These are phyloP conservation scores for Tetramorium simillimum DNA, from an alignment of 1,140 invertebrate genomes.

Conservation along the genomic window DNA sequence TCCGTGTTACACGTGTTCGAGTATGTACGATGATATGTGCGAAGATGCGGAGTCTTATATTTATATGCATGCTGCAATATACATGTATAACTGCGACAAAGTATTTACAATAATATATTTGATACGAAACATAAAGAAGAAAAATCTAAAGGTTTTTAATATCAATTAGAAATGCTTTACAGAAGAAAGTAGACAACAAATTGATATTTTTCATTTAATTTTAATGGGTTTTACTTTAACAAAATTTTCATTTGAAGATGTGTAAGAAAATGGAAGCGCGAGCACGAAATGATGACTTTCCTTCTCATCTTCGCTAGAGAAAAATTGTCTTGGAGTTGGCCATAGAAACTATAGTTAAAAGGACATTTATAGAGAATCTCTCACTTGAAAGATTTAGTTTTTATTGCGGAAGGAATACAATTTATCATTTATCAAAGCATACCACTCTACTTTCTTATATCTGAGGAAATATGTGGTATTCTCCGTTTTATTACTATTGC, in stretches of 20 bases:
- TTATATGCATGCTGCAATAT: neutral
- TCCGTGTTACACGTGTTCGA: neutral
- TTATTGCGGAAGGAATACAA: conserved; percentile 10
- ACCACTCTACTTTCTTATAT: neutral
- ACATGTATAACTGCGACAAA: neutral
- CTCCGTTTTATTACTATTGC: neutral
- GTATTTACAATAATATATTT: neutral
- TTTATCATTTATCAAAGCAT: conserved; percentile 2
- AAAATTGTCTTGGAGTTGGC: neutral
- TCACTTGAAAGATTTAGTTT: conserved; percentile 3
- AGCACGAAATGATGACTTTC: neutral
- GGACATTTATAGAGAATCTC: neutral
- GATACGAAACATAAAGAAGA: neutral
- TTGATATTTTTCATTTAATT: neutral
- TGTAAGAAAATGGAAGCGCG: conserved; percentile 4
- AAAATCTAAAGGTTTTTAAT: neutral
- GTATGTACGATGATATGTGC: neutral
- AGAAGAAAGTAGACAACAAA: neutral
- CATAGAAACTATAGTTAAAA: conserved; percentile 15
- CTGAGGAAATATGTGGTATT: neutral
- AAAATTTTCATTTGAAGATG: neutral
- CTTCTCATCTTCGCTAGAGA: neutral
- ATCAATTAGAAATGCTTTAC: neutral
- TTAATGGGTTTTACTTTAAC: neutral
- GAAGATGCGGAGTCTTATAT: neutral